Evolutionary conservation across 2,797 vertebrate genomes (phyloP), one percentile per base, ranked within the genome.

Genomic region (Catharus ustulatus): DNA sequence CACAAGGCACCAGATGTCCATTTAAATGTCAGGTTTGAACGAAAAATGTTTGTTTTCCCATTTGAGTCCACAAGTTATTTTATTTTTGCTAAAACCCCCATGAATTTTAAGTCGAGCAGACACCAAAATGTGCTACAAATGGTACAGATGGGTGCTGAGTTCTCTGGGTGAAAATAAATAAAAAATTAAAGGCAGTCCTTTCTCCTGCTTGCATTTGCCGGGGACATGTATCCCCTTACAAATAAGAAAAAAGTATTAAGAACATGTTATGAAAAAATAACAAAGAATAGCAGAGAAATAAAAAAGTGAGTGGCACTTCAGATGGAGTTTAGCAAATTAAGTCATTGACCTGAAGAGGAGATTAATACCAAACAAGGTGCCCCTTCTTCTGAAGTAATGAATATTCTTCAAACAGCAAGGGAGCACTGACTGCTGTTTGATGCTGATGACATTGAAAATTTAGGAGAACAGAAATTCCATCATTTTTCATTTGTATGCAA

Each of bases 401-500:
- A 98, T 98, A 98, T 98, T 99, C 98, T 98, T 99, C 98, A 98
- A 98, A 98, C 97, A 89, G 97, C 98, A 95, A 97, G 96, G 97
- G 97, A 98, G 95, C 96, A 95, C 81, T 95, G 98, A 98, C 98
- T 98, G 97, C 97, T 96, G 98, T 98, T 99, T 98, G 98, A 98
- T 98, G 98, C 98, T 97, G 98, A 98, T 99, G 99, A 99, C 99
- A 99, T 98, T 99, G 99, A 99, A 99, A 99, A 99, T 99, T 98
- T 99, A 97, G 96, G 98, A 98, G 98, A 99, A 98, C 98, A 98
- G 98, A 98, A 98, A 98, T 99, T 98, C 98, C 98, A 98, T 99
- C 99, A 98, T 99, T 99, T 99, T 98, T 98, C 99, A 99, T 99
- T 99, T 99, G 99, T 99, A 99, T 99, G 99, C 98, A 99, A 99